phyloP scores from a whole-genome alignment of 2,797 vertebrate genomes.

The Xiphorhynchus erythropygius region DNA sequence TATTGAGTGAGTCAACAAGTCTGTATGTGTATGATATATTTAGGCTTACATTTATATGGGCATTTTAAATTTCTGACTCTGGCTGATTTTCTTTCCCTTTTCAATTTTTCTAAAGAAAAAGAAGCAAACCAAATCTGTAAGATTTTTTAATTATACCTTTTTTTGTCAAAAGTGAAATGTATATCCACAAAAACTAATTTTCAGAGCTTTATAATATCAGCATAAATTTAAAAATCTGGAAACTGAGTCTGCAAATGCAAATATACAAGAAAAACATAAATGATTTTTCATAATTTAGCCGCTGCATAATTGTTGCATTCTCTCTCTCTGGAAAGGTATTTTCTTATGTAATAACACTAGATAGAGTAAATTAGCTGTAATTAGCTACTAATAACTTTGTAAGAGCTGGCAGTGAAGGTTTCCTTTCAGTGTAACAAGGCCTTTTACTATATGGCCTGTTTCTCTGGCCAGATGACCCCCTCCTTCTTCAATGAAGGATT shows the following conservation, averaged over 20 bases:
- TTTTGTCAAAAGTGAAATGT: not conserved
- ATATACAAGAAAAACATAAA: not conserved
- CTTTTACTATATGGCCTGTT: not conserved
- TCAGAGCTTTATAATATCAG: not conserved
- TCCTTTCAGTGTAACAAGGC: not conserved
- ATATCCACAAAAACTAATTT: not conserved
- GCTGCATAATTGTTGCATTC: not conserved
- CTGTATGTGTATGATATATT: not conserved
- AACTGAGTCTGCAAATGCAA: not conserved
- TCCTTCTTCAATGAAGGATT: not conserved
- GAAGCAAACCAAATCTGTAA: too few relatives aligned
- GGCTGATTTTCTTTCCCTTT: not conserved
- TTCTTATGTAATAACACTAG: not conserved
- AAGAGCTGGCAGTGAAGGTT: not conserved
- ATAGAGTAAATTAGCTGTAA: not conserved
- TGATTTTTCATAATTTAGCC: not conserved
- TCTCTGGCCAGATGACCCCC: not conserved
- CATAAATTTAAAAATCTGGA: not conserved
- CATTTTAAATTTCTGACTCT: not conserved
- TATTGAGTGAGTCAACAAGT: not conserved
- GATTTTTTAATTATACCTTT: fast-evolving
- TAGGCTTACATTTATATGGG: not conserved
- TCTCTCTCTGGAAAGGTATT: not conserved
- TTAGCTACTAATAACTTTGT: not conserved
- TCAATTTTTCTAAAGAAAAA: not conserved